Evolutionary conservation across 2,888 invertebrate species (phyloP), one percentile per base, ranked within the genome.

Genomic region (Drosophila sordidapex): DNA sequence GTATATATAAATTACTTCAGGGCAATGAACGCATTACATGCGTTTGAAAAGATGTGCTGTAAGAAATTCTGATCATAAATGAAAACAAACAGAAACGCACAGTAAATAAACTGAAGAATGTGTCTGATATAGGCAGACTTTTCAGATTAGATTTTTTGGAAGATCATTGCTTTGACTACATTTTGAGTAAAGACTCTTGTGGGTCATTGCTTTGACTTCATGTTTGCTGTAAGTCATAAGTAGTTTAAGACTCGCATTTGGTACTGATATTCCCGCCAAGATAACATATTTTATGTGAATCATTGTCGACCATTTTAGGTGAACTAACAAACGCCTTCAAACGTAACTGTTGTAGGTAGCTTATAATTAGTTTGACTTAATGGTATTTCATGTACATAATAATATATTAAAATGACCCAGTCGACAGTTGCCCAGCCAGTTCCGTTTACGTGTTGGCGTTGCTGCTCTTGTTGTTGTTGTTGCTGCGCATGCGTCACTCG

Each of bases 291-390:
- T 18, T 13, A 7, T 2, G 29, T 68, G 68, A 68, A 38, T 68
- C 68, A 68, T 51, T 40, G 29, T 38, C 25, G 49, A 46, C 73
- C 62, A 54, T 62, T 48, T 75, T 21, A 52, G 57, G 43, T 56
- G 59, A 21, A 36, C 49, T 8, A 43, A 4, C 36, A 31, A 73
- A 54, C 35, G 59, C 35, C 51, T 57, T 49, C 5, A 57, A 58
- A 69, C 66, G 70, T 65, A 83, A 81, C 70, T 70, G 60, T 64
- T 67, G 82, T 84, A 82, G 85, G 85, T 71, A 71, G 85, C 72
- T 69, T 70, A 52, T 79, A 79, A 81, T 81, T 81, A 72, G 52
- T 69, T 65, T 69, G 40, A 63, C 53, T 58, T 72, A 65, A 81
- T 76, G 68, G 69, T 25, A 62, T 54, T 53, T 25, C 27, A 49